These are phyloP conservation scores for Catostylus mosaicus DNA, from an alignment of 30 jellyfish, hydroid and myxozoan species.

Conservation along the genomic window DNA sequence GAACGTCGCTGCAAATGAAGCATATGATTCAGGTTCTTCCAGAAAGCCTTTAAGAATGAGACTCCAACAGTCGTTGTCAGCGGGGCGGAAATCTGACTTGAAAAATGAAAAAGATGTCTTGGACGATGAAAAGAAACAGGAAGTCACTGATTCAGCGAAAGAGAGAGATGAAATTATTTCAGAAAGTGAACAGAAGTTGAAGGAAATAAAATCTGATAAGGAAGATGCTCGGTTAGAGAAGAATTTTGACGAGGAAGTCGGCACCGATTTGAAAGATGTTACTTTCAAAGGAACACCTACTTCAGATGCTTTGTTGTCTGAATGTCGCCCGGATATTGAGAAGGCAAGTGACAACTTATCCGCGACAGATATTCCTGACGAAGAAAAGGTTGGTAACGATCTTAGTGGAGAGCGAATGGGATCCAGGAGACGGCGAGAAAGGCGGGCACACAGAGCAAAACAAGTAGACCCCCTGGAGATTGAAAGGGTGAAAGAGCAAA, in stretches of 20 bases:
- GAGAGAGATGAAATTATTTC: neutral
- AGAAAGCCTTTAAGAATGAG: neutral
- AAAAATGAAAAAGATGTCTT: neutral
- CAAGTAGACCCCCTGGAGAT: slow-evolving; percentile 60
- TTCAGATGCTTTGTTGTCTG: neutral
- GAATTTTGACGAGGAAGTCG: neutral
- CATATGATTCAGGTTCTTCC: neutral
- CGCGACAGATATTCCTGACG: neutral
- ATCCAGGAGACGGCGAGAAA: slow-evolving; percentile 60
- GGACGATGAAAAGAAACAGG: neutral
- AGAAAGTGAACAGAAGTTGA: neutral
- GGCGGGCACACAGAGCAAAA: slow-evolving; percentile 62
- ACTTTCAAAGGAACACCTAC: neutral
- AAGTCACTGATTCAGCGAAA: neutral
- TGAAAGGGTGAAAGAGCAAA: slow-evolving; percentile 55
- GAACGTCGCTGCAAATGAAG: neutral
- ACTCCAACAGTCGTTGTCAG: neutral
- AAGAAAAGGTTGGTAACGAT: slow-evolving; percentile 28
- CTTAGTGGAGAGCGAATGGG: slow-evolving; percentile 43
- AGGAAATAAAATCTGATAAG: neutral
- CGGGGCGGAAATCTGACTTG: neutral
- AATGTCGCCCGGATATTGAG: neutral
- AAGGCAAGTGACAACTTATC: neutral
- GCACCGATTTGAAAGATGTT: neutral
- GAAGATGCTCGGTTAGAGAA: neutral